Evolutionary conservation across 1,140 invertebrate genomes (phyloP).

Genomic region (Bombus affinis): DNA sequence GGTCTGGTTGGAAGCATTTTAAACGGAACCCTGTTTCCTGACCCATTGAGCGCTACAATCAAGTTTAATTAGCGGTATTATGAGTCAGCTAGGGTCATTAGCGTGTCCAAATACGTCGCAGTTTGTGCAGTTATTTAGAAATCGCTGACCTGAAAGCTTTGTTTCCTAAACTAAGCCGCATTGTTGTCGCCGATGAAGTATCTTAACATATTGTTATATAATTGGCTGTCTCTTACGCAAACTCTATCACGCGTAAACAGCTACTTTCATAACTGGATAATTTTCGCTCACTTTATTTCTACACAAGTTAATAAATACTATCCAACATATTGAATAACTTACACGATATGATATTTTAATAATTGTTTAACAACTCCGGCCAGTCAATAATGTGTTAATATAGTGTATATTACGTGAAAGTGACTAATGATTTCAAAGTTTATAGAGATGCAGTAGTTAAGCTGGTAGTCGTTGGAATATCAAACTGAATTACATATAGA

Average conservation of each 20-base stretch:
- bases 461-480: too few relatives aligned
- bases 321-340: background rate
- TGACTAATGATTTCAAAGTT: too few relatives aligned
- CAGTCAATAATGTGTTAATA: too few relatives aligned
- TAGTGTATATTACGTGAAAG: too few relatives aligned
- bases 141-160: background rate
- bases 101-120: slow-evolving; percentile 3
- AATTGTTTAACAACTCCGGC: background rate
- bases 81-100: slow-evolving; percentile 35
- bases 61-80: slow-evolving; percentile 40
- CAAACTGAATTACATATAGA: too few relatives aligned
- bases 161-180: background rate
- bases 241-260: too few relatives aligned
- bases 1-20: background rate
- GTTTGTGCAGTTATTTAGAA: slow-evolving; percentile 27
- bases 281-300: background rate
- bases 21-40: slow-evolving; percentile 3
- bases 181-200: too few relatives aligned
- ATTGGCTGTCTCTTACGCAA: too few relatives aligned
- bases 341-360: background rate
- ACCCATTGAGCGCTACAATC: slow-evolving; percentile 19
- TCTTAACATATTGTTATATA: background rate
- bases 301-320: background rate
- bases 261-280: background rate
- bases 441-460: too few relatives aligned